Evolutionary conservation across 1,140 invertebrate genomes (phyloP), one percentile per base, ranked within the genome.

Genomic region (Dendrolimus punctatus): DNA sequence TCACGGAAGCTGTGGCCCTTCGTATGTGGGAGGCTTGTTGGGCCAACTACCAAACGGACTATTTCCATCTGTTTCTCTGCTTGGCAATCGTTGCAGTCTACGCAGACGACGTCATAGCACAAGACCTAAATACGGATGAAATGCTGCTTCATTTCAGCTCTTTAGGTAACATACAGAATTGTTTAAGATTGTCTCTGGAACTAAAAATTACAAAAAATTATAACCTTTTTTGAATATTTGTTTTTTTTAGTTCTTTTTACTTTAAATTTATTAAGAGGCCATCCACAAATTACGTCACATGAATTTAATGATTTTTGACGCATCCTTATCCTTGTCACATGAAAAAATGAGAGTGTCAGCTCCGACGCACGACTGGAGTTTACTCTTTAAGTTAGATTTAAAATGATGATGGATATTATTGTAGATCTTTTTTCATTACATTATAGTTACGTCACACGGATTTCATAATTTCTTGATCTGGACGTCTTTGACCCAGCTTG

Each of bases 1-100:
- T 98, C 71, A 93, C 94, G 4, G 95, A 96, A 73, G 90, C 91
- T 8, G 93, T 95, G 46, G 95, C 95, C 0, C 88, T 97, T 5
- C 89, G 92, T 36, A 96, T 97, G 92, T 98, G 96, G 96, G 96
- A 98, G 84, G 93, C 95, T 1, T 98, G 96, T 77, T 98, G 96
- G 96, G 93, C 96, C 0, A 95, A 96, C 77, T 97, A 96, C 81
- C 90, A 96, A 73, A 98, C 96, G 0, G 94, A 97, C 79, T 96
- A 97, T 75, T 98, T 98, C 83, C 95, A 98, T 75, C 81, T 98
- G 64, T 98, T 98, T 81, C 90, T 98, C 8, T 96, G 95, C 71
- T 89, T 96, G 47, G 94, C 96, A 41, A 96, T 98, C 62, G 93
- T 98, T 49, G 93, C 93, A 47, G 94, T 98, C 49, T 98, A 98